phyloP scores from a whole-genome alignment of 2,888 invertebrate genomes.

The Dasypolia templi region DNA sequence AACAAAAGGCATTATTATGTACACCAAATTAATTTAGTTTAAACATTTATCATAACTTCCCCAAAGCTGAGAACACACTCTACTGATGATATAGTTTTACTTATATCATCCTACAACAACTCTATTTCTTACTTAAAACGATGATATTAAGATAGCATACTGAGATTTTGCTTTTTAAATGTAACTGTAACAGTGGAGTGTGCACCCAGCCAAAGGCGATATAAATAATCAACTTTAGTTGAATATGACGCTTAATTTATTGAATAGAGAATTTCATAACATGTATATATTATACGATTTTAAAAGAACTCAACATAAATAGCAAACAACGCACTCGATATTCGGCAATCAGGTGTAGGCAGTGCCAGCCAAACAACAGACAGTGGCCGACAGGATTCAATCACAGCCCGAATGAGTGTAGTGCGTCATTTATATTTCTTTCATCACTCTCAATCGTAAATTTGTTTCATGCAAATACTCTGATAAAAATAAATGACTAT shows the following conservation, averaged over 20 bases:
- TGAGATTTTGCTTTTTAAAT: constrained; percentile 8
- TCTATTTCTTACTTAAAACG: not conserved
- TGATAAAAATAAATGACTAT: not conserved
- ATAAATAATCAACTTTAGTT: constrained; percentile 60
- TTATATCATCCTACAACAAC: constrained; percentile 1
- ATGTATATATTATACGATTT: not conserved
- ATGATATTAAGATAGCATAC: constrained; percentile 1
- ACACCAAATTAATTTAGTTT: constrained; percentile 70
- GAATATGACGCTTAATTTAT: constrained; percentile 33
- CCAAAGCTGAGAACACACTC: constrained; percentile 54
- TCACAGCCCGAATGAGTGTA: not conserved
- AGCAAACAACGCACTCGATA: constrained; percentile 1
- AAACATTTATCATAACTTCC: constrained; percentile 63
- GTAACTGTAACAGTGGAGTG: constrained; percentile 24
- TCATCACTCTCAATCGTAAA: too few species aligned
- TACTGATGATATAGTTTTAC: constrained; percentile 16
- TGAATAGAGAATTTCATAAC: not conserved
- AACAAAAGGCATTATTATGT: constrained; percentile 73
- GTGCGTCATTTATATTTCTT: not conserved
- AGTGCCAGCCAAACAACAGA: not conserved
- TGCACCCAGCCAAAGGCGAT: constrained; percentile 45
- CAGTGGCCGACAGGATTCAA: not conserved
- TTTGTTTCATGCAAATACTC: constrained; percentile 2
- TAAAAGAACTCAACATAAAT: constrained; percentile 2
- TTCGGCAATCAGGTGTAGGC: too few species aligned